These are phyloP conservation scores for Harpagoxenus sublaevis DNA, from an alignment of 2,888 invertebrate genomes.

Conservation along the genomic window DNA sequence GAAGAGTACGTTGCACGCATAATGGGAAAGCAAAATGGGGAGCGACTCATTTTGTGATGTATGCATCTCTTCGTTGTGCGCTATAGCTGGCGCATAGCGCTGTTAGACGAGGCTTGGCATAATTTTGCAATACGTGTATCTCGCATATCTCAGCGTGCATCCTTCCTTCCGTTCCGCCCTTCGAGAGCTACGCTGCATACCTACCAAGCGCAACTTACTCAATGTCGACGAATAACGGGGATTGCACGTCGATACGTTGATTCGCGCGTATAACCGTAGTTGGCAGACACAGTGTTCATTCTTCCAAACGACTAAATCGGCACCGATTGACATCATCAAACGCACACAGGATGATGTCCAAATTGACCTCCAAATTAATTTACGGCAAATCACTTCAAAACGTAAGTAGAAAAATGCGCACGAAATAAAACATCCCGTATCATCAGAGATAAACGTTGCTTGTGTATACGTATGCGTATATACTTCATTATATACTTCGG, in stretches of 20 bases:
- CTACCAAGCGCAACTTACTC: conserved; percentile 22
- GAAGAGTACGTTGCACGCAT: not conserved
- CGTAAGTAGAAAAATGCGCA: not conserved
- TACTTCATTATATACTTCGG: not conserved
- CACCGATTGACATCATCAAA: not conserved
- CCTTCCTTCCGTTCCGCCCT: conserved; percentile 61
- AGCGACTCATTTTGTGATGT: conserved; percentile 59
- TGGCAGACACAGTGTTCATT: not conserved
- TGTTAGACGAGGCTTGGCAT: conserved; percentile 64
- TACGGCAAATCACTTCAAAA: not conserved
- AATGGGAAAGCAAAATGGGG: conserved; percentile 28
- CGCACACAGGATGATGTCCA: not conserved
- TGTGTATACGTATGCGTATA: not conserved
- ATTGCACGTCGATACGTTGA: not conserved
- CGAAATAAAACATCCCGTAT: not conserved
- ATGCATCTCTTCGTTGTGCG: conserved; percentile 63
- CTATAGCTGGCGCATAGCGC: conserved; percentile 55
- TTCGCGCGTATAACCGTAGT: not conserved
- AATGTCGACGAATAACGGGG: conserved; percentile 13
- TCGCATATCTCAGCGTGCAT: conserved; percentile 63
- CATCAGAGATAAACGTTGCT: not conserved
- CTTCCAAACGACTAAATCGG: not conserved
- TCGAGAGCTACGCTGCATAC: conserved; percentile 10
- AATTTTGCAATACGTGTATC: conserved; percentile 71
- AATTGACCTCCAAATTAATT: not conserved